These are phyloP conservation scores for Lycopodina hypogea DNA, from an alignment of 37 sponge, comb jelly and placozoan species.

Conservation along the genomic window DNA sequence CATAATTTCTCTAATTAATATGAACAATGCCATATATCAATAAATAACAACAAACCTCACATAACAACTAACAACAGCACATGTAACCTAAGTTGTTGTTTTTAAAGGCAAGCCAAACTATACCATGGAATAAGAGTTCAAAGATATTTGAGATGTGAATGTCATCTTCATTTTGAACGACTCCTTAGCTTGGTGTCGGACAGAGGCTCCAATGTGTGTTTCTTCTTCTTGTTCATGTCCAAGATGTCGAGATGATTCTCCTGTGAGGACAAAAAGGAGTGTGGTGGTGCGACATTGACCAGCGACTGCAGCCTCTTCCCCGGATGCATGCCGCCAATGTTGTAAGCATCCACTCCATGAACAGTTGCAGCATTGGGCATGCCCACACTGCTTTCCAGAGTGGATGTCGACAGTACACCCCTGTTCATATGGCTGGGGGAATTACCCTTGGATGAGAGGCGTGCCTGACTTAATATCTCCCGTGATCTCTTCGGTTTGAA, in stretches of 20 bases:
- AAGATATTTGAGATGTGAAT: too few species aligned
- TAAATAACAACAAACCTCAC: too few species aligned
- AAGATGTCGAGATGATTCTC: slow-evolving; percentile 2
- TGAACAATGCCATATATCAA: too few species aligned
- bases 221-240: slow-evolving; percentile 19
- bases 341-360: slow-evolving; percentile 26
- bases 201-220: slow-evolving; percentile 13
- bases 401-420: too few species aligned
- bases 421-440: too few species aligned
- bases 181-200: not conserved
- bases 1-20: too few species aligned
- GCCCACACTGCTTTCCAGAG: not conserved
- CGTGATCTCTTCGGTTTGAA: slow-evolving; percentile 82
- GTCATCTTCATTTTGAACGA: too few species aligned
- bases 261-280: not conserved
- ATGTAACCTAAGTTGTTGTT: too few species aligned
- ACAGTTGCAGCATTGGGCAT: slow-evolving; percentile 27
- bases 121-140: too few species aligned
- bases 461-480: slow-evolving; percentile 59
- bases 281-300: not conserved
- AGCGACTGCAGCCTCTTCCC: slow-evolving; percentile 49
- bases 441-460: not conserved
- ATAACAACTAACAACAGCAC: too few species aligned
- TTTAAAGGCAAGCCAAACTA: too few species aligned
- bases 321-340: slow-evolving; percentile 18